Evolutionary conservation across 2,797 vertebrate species (phyloP).

Genomic region (Enteromius unitaeniatus): DNA sequence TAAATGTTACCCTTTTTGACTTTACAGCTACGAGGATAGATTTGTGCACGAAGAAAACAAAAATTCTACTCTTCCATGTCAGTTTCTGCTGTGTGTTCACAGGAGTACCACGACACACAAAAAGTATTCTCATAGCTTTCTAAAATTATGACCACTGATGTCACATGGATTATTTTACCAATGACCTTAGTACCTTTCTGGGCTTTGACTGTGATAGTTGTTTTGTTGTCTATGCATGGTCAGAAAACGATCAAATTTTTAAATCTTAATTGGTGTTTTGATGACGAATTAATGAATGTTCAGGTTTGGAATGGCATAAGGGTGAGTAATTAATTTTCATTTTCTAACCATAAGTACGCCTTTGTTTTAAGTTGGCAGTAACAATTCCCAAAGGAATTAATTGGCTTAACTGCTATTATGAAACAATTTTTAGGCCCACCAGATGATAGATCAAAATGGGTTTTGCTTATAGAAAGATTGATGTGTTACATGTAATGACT

Average conservation of each 20-base stretch:
- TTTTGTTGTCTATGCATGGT: background rate
- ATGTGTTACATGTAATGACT: conserved; percentile 11
- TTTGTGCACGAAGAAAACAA: no score
- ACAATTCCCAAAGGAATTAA: conserved; percentile 66
- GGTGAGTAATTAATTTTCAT: background rate
- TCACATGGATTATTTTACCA: no score
- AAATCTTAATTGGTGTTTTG: background rate
- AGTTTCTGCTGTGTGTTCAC: no score
- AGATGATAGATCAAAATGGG: background rate
- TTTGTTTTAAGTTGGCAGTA: conserved; percentile 67
- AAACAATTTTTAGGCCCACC: background rate
- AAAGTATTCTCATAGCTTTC: no score
- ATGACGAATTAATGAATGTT: background rate
- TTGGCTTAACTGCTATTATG: conserved; percentile 60
- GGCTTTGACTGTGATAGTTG: background rate
- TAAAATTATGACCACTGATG: no score
- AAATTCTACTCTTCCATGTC: no score
- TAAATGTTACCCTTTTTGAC: no score
- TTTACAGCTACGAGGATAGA: no score
- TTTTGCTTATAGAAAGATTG: background rate
- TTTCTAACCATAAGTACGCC: conserved; percentile 64
- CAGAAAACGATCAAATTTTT: no score
- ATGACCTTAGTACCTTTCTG: no score
- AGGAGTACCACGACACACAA: no score
- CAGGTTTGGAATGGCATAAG: background rate